Base-by-base conservation (phyloP, 2,113 vertebrate species). In the Romanogobio albipinnatus region DNA sequence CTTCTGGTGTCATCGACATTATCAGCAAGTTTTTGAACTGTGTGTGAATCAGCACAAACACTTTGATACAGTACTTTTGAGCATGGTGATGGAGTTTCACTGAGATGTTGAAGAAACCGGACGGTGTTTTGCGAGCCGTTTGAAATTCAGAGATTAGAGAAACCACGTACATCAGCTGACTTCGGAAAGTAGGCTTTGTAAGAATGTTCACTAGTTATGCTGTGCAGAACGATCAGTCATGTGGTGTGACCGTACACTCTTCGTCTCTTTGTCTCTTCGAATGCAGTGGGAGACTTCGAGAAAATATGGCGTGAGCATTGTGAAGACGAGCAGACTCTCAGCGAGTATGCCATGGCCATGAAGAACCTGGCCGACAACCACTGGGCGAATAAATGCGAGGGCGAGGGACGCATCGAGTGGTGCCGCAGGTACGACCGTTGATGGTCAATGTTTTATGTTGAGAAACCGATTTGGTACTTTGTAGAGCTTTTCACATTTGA, bases 231-330 rank as follows among this genome's bases (percentile, higher is more conserved):
- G 1, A 53, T 73, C 19, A 24, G 1, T 81, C 75, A n/a, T 70
- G 22, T 56, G 15, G n/a, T 11, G 11, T 45, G 51, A 47, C 4
- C 4, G 19, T 14, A 59, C 9, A 7, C 56, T 19, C 14, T 26
- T 74, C 58, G 9, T 61, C 39, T 39, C 5, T 61, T n/a, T 58
- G 5, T 84, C n/a, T 82, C 9, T 51, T 82, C 36, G 51, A 3
- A 45, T 75, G 43, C 89, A 99, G 98, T 98, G 96, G 98, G 98
- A 29, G 97, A 99, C 92, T 99, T 99, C 92, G 97, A 99, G 88
- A 98, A 97, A 94, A 98, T 99, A 90, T 99, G 98, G 98, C 95
- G 96, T 56, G 98, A 99, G 90, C 98, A 99, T 92, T 99, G 98
- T 85, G 96, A 98, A 91, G 98, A 99, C 90, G 98, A 98, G 87